These are phyloP conservation scores for Lapara coniferarum DNA, from an alignment of 2,888 invertebrate genomes.

Conservation along the genomic window DNA sequence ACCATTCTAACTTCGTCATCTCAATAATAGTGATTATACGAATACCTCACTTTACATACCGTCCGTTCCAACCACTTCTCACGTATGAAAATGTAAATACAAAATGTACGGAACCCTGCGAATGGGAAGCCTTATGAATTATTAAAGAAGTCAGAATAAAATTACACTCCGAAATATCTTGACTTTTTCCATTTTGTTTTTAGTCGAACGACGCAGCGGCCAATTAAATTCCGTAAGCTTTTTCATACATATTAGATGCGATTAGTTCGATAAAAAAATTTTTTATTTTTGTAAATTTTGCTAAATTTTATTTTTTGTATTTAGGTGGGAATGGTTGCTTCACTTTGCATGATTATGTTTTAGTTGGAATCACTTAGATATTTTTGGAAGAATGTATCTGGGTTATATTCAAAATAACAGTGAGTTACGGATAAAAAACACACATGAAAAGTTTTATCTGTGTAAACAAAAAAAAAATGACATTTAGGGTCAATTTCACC, in stretches of 20 bases:
- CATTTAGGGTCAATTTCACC: too few species aligned
- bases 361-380: not conserved
- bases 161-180: conserved; percentile 46
- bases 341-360: not conserved
- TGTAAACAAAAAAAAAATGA: too few species aligned
- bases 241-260: conserved; percentile 13
- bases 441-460: too few species aligned
- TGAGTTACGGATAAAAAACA: too few species aligned
- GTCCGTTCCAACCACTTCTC: conserved; percentile 44
- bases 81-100: conserved; percentile 60
- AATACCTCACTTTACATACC: conserved; percentile 48
- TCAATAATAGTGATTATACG: conserved; percentile 32
- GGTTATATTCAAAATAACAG: too few species aligned
- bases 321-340: too few species aligned
- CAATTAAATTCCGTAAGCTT: conserved; percentile 28
- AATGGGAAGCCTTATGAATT: conserved; percentile 59
- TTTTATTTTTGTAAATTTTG: too few species aligned
- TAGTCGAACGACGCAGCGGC: conserved; percentile 29
- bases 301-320: too few species aligned
- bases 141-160: conserved; percentile 54
- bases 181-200: conserved; percentile 43
- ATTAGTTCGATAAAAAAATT: conserved; percentile 5
- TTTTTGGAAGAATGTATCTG: not conserved
- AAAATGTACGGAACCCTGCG: conserved; percentile 50
- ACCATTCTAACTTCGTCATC: conserved; percentile 3